phyloP scores from a whole-genome alignment of 2,797 vertebrate species.

The Characodon lateralis region DNA sequence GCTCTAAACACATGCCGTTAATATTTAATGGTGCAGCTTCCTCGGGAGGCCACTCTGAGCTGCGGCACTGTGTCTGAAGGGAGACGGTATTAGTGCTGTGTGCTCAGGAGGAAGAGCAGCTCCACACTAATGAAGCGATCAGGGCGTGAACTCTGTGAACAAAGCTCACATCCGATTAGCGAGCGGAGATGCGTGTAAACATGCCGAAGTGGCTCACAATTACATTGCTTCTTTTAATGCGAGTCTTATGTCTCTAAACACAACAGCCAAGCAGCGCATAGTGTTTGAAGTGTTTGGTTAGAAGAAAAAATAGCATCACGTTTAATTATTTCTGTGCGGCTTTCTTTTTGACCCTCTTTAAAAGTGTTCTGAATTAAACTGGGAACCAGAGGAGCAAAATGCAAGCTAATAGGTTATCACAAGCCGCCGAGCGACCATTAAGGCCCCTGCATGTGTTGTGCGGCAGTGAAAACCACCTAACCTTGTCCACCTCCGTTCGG shows the following conservation, averaged over 20 bases:
- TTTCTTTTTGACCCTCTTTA: conserved; percentile 42
- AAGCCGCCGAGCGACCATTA: conserved; percentile 54
- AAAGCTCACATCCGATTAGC: conserved; percentile 72
- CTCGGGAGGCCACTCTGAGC: conserved; percentile 80
- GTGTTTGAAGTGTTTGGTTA: conserved; percentile 50
- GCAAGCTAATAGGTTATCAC: conserved; percentile 54
- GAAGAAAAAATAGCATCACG: conserved; percentile 40
- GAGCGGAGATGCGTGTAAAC: conserved; percentile 75
- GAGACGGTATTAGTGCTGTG: conserved; percentile 85
- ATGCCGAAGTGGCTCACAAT: conserved; percentile 56
- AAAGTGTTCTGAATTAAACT: conserved; percentile 64
- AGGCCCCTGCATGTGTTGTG: conserved; percentile 50
- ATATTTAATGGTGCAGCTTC: conserved; percentile 88
- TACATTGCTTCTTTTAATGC: conserved; percentile 64
- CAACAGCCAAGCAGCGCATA: conserved; percentile 34
- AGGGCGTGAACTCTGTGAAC: conserved; percentile 73
- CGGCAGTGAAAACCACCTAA: conserved; percentile 67
- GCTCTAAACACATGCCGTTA: conserved; percentile 86
- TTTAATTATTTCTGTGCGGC: conserved; percentile 53
- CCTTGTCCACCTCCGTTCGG: conserved; percentile 69
- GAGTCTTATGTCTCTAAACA: conserved; percentile 65
- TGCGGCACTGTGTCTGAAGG: conserved; percentile 84
- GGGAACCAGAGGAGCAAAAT: conserved; percentile 30
- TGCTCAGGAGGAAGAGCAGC: conserved; percentile 86
- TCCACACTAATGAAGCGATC: conserved; percentile 78